phyloP scores from a whole-genome alignment of 2,797 vertebrate species.

The Intellagama lesueurii region DNA sequence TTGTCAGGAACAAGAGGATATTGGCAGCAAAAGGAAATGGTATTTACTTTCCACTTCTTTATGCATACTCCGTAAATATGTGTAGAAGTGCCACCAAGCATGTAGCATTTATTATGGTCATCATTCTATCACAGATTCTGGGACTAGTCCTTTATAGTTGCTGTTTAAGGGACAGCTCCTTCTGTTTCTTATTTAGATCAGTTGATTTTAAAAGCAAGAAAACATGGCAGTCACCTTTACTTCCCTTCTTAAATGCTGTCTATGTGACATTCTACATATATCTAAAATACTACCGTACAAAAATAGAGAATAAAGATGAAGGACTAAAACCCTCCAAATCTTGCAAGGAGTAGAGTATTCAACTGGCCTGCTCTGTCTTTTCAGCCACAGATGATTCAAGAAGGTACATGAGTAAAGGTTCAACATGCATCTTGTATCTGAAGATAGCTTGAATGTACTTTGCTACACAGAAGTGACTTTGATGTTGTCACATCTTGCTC shows the following conservation, averaged over 20 bases:
- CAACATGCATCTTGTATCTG: background rate
- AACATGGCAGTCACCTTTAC: background rate
- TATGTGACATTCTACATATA: background rate
- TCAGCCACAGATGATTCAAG: background rate
- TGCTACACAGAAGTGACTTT: background rate
- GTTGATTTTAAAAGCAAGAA: background rate
- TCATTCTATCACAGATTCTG: background rate
- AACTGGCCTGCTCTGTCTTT: background rate
- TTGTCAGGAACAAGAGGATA: constrained; percentile 32
- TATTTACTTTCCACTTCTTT: constrained; percentile 43
- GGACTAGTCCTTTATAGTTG: background rate
- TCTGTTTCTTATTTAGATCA: background rate
- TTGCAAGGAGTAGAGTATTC: background rate
- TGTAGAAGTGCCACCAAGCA: background rate
- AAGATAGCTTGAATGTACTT: background rate
- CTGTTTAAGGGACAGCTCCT: background rate
- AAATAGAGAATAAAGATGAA: background rate
- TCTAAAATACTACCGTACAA: no score
- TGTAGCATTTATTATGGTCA: background rate
- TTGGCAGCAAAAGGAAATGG: constrained; percentile 69
- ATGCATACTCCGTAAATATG: constrained; percentile 24
- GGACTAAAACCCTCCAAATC: background rate
- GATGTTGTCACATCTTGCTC: background rate
- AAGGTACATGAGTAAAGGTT: background rate
- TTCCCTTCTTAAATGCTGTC: background rate